phyloP scores from a whole-genome alignment of 1,140 invertebrate genomes.

The Ganaspis sp. region DNA sequence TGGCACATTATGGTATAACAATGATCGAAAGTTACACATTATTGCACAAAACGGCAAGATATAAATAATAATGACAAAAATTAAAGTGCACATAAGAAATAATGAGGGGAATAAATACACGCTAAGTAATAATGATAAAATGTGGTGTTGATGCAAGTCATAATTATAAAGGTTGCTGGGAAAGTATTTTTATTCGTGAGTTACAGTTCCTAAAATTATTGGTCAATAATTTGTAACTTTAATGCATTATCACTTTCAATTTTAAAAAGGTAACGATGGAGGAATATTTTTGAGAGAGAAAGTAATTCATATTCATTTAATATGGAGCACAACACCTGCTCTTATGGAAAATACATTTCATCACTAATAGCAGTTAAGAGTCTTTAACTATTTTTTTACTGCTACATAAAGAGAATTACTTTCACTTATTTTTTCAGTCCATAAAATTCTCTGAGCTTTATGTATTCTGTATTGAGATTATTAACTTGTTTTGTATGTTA shows the following conservation, averaged over 20 bases:
- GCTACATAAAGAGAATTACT: not conserved
- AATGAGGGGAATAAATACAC: too few relatives aligned
- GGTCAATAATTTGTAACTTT: not conserved
- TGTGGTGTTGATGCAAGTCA: not conserved
- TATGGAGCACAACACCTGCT: not conserved
- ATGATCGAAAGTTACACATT: too few relatives aligned
- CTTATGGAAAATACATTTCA: constrained; percentile 6
- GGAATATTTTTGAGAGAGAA: not conserved
- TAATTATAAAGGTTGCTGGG: not conserved
- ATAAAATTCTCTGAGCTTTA: not conserved
- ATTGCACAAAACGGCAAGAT: too few relatives aligned
- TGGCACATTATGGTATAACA: too few relatives aligned
- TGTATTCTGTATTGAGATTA: not conserved
- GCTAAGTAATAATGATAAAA: not conserved
- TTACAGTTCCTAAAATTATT: not conserved
- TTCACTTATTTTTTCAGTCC: not conserved
- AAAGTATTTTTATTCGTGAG: not conserved
- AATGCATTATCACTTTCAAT: not conserved
- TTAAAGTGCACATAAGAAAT: too few relatives aligned
- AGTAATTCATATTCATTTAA: constrained; percentile 10
- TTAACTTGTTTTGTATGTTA: too few relatives aligned
- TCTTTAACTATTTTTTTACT: not conserved
- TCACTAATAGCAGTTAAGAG: not conserved
- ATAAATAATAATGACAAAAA: too few relatives aligned
- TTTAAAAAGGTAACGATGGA: not conserved